Percentiles rank a stretch among this genome's conserved stretches.
Conservation (phyloP, 2,113 vertebrate genomes). For the Lethenteron reissneri region DNA sequence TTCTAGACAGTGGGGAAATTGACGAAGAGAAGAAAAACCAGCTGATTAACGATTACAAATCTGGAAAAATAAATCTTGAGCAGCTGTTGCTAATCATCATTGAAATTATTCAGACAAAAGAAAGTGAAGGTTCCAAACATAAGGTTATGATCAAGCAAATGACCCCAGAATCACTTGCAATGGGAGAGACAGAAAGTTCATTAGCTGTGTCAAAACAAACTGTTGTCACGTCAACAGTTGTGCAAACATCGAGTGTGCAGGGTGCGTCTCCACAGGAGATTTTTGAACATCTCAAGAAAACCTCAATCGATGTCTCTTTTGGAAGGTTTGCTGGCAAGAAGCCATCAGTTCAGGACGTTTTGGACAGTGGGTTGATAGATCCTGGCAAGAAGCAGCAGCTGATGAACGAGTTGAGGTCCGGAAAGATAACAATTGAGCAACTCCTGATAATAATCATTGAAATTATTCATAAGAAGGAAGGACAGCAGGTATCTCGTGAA, state of each 20-base stretch:
- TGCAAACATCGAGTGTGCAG: too few relatives aligned
- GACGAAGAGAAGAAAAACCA: not conserved
- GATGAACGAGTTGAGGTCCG: conserved; percentile 13
- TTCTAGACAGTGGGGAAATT: conserved; percentile 2
- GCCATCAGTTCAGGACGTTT: conserved; percentile 29
- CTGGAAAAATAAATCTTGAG: conserved; percentile 3
- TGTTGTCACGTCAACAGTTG: too few relatives aligned
- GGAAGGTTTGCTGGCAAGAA: conserved; percentile 1
- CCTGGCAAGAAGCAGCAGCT: conserved; percentile 23
- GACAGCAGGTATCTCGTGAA: not conserved
- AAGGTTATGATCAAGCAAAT: too few relatives aligned
- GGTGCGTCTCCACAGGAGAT: too few relatives aligned
- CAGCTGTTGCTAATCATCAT: conserved; percentile 6
- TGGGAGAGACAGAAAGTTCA: too few relatives aligned
- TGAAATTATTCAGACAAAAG: conserved; percentile 1
- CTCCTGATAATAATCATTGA: conserved; percentile 13
- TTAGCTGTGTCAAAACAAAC: too few relatives aligned
- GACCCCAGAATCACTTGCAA: too few relatives aligned
- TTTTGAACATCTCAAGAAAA: not conserved
- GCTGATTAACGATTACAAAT: conserved; percentile 1
- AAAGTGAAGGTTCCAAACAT: too few relatives aligned
- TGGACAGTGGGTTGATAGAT: conserved; percentile 35
- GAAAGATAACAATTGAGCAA: conserved; percentile 13
- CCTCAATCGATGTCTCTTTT: not conserved
- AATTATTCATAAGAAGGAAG: conserved; percentile 17